Evolutionary conservation across 2,888 invertebrate species (phyloP), one percentile per base, ranked within the genome.

Genomic region (Amphipoea oculea): DNA sequence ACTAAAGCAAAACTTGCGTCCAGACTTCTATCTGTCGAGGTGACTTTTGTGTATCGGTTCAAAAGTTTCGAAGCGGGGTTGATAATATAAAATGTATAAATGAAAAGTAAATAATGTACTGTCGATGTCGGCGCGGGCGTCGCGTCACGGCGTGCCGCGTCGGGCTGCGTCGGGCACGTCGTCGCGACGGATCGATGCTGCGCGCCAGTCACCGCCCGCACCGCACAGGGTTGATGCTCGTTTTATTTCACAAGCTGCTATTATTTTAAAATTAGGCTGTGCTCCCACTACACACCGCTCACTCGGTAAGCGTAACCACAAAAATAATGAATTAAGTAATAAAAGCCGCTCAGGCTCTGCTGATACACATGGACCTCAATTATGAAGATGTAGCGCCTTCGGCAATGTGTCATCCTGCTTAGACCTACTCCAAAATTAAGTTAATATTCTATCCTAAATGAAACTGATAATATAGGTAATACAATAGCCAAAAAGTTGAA

Each of bases 151-250:
- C 62, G 40, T 17, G 78, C 73, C 73, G 75, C 54, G 72, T 72
- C 57, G 81, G 62, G 73, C 78, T 71, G 84, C 76, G 82, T 42
- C 74, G 51, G 62, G 65, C 76, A 29, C 68, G 83, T 81, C 68
- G 83, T 81, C 78, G 78, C 92, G 94, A 92, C 94, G 91, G 94
- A 94, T 94, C 94, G 94, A 94, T 94, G 83, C 88, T 81, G 81
- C 81, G 82, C 88, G 83, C 86, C 87, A 87, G 86, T 83, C 89
- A 87, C 87, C 77, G 83, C 60, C 83, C 79, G 76, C 72, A 66
- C 77, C 51, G n/a, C 63, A 40, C 79, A 85, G 86, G 88, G 89
- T 85, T 88, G 88, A 70, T 78, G 83, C 75, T 63, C 82, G 69
- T 74, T 71, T 79, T 84, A 86, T 83, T 80, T 83, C 76, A 73